These are phyloP conservation scores for Drosophila equinoxialis DNA, from an alignment of 1,140 invertebrate species.

Conservation along the genomic window DNA sequence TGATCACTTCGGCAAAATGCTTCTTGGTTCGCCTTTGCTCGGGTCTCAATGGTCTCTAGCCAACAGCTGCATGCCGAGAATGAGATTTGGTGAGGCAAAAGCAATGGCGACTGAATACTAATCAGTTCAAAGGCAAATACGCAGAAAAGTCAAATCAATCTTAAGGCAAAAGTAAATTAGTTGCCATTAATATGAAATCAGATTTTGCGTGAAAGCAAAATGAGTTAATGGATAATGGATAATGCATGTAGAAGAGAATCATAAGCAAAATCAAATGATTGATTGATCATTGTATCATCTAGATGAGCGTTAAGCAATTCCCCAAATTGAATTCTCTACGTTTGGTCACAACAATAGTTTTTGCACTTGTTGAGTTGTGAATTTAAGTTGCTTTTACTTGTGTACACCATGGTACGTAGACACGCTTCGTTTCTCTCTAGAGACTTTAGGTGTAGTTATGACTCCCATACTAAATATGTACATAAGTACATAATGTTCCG, in stretches of 20 bases:
- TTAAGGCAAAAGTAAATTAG: constrained; percentile 20
- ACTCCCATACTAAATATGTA: not conserved
- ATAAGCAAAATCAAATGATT: constrained; percentile 1
- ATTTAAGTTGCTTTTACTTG: too few relatives aligned
- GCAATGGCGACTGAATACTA: constrained; percentile 19
- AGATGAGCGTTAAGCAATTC: too few relatives aligned
- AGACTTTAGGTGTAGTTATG: not conserved
- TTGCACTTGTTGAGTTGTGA: too few relatives aligned
- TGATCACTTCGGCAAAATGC: too few relatives aligned
- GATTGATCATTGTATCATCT: not conserved
- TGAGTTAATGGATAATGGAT: constrained; percentile 13
- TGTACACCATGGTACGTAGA: too few relatives aligned
- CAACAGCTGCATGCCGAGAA: too few relatives aligned
- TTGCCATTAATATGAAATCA: constrained; percentile 17
- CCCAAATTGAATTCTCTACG: too few relatives aligned
- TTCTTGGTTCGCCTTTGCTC: too few relatives aligned
- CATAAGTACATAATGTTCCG: constrained; percentile 51
- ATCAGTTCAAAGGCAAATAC: constrained; percentile 19
- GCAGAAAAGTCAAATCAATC: constrained; percentile 43
- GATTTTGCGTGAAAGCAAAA: constrained; percentile 25
- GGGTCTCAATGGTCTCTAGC: too few relatives aligned
- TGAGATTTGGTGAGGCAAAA: not conserved
- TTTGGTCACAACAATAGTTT: too few relatives aligned
- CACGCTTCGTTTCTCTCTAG: too few relatives aligned
- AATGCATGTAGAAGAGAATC: not conserved